Evolutionary conservation across 2,797 vertebrate species (phyloP).

Genomic region (Trichosurus vulpecula): DNA sequence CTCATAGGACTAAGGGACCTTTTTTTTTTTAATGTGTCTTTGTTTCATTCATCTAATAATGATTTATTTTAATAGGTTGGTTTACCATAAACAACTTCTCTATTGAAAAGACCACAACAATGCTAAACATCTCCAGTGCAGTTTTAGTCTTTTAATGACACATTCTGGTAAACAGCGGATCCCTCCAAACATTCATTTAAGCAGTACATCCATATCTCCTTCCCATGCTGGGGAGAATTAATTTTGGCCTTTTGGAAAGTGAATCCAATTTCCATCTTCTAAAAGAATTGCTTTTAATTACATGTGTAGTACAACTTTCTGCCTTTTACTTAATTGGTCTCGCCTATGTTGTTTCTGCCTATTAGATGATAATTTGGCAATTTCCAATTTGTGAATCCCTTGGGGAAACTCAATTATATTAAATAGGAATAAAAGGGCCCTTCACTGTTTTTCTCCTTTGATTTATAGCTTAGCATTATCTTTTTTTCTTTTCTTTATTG

Average conservation of each 20-base stretch:
- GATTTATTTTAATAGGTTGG: background rate
- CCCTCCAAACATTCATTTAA: background rate
- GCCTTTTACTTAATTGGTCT: conserved; percentile 79
- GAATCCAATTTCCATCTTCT: conserved; percentile 62
- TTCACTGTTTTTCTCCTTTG: background rate
- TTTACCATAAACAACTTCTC: background rate
- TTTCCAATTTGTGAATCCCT: conserved; percentile 73
- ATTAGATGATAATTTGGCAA: conserved; percentile 84
- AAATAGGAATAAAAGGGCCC: background rate
- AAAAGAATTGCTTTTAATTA: conserved; percentile 74
- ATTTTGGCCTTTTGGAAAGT: conserved; percentile 68
- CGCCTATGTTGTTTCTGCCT: conserved; percentile 84
- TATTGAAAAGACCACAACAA: background rate
- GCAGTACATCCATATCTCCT: background rate
- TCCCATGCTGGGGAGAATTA: conserved; percentile 4
- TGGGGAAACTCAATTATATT: conserved; percentile 63
- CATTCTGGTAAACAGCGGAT: background rate
- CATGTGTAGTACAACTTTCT: conserved; percentile 73
- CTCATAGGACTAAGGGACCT: background rate
- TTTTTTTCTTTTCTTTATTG: conserved; percentile 20
- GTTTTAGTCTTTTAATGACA: background rate
- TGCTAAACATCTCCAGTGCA: background rate
- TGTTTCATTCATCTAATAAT: background rate
- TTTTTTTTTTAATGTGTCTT: background rate
- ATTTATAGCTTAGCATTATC: conserved; percentile 46